Base-by-base conservation (phyloP, 2,888 invertebrate species). In the Charanyca ferruginea region DNA sequence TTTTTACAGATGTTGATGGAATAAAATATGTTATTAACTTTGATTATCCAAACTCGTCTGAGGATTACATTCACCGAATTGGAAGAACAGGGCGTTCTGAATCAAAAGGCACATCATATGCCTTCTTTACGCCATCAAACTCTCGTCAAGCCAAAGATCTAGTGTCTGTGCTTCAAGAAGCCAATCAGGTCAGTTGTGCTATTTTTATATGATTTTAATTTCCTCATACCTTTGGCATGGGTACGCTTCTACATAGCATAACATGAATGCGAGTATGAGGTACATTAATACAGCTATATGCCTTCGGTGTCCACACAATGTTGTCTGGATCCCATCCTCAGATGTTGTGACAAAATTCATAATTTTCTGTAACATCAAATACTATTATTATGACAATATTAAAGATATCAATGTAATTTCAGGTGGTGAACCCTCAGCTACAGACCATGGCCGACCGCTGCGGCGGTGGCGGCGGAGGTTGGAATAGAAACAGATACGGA, bases 11-110 rank as follows among this genome's bases (percentile, higher is more conserved):
- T 97, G 99, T 99, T 89, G 98, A 98, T 92, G 99, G 99, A 90
- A 98, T 99, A 88, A 98, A 98, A 95, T 98, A 98, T 96, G 99
- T 99, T 80, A 98, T 99, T 91, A 99, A 99, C 96, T 99, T 98
- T 96, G 99, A 99, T 96, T 99, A 98, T 94, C 99, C 99, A 64
- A 98, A 98, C 93, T 98, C 98, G 69, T 98, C 98, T 62, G 99
- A 99, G 93, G 99, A 99, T 94, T 99, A 99, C 92, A 98, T 99
- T 87, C 99, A 99, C 94, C 97, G 99, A 76, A 99, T 99, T 92
- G 99, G 99, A 66, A 97, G 99, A 86, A 99, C 99, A 47, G 99
- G 98, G 59, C 97, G 99, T 59, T 97, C 98, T 48, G 97, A 98
- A 90, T 97, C 97, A 83, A 98, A 97, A 83, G 98, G 98, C 81